phyloP scores from a whole-genome alignment of 2,888 invertebrate species.

The Phaedon cochleariae region DNA sequence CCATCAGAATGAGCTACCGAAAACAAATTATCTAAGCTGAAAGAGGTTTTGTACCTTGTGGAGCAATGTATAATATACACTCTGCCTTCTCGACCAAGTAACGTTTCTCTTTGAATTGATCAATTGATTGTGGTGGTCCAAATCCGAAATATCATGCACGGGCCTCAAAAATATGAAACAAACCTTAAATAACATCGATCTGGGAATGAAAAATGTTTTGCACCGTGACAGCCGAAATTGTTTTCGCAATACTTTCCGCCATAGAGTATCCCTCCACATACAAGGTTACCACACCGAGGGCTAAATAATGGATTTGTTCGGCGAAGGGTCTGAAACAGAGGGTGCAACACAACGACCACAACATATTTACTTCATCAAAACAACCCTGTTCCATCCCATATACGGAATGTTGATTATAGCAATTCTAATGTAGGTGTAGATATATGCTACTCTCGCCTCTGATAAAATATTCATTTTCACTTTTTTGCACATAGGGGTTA shows the following conservation, averaged over 20 bases:
- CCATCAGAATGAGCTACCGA: too few relatives aligned
- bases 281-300: constrained; percentile 22
- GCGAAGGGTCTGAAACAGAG: constrained; percentile 31
- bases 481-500: not conserved
- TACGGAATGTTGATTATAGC: constrained; percentile 30
- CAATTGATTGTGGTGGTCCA: not conserved
- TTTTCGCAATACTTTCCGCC: constrained; percentile 12
- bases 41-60: too few relatives aligned
- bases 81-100: too few relatives aligned
- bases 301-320: constrained; percentile 35
- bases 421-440: constrained; percentile 5
- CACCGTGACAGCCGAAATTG: constrained; percentile 18
- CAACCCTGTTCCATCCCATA: constrained; percentile 40
- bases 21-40: too few relatives aligned
- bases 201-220: constrained; percentile 12
- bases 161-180: not conserved
- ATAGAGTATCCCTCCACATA: constrained; percentile 1
- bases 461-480: constrained; percentile 12
- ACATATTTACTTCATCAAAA: constrained; percentile 50
- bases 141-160: not conserved
- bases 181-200: not conserved
- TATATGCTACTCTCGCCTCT: not conserved
- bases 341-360: constrained; percentile 40
- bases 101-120: not conserved
- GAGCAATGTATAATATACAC: too few relatives aligned